Evolutionary conservation across 1,140 invertebrate genomes (phyloP), one percentile per base, ranked within the genome.

Genomic region (Panagrolaimus sp.): DNA sequence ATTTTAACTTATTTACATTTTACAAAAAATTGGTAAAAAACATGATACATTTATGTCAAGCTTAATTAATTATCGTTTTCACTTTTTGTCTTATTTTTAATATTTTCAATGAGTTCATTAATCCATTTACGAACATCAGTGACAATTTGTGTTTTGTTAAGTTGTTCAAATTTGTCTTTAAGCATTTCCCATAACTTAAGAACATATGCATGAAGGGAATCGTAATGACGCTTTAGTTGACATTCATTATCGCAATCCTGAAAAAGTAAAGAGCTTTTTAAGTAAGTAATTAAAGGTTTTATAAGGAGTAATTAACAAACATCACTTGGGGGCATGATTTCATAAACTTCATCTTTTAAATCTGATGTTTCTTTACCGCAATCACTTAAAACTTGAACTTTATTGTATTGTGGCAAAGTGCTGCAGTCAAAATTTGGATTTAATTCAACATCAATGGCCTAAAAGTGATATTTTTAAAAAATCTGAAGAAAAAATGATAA

Each of bases 371-470:
- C 62, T 46, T 74, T 74, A 14, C 67, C 74, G 51, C 74, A 75
- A 63, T 67, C 66, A 47, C 72, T 75, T 25, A 76, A 46, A 46
- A 76, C 64, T 13, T 66, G 61, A 31, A 76, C 45, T 63, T 57
- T 66, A 5, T 25, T 53, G 38, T 75, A 76, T 46, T 76, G 64
- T 11, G 63, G 63, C 2, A 76, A 27, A 8, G 72, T 76, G 25
- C 61, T 61, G 62, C 76, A 78, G 23, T 76, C 74, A 66, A 76
- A 76, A 42, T 76, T 69, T 25, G 44, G 45, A 53, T 76, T 76
- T 11, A 66, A 66, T 43, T 74, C 65, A 16, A 76, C 45, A 65
- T 76, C 74, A 20, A 76, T 71, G n/a, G 72, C 72, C 72, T 73
- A 14, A 72, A 65, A 5, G 38, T 5, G 8, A 11, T 27, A 13